Base-by-base conservation (phyloP, 92 coral and sea anemone species). In the Desmophyllum pertusum region DNA sequence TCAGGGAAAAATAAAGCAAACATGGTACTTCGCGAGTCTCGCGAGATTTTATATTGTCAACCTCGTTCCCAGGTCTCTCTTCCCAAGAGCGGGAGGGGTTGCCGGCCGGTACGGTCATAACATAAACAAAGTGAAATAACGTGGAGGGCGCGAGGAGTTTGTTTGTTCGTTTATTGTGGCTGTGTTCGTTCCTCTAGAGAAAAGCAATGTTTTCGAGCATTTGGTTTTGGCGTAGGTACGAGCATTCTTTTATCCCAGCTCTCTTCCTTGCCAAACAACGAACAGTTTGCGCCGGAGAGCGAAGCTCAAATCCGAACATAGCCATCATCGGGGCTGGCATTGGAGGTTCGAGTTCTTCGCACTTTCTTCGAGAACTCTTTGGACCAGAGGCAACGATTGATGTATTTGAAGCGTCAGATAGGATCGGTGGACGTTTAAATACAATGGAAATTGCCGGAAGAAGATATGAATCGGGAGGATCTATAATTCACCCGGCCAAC, bases 311-410 rank as follows among this genome's bases (percentile, higher is more conserved):
- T 6, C 87, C 89, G 0, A 91, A 87, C 27, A 85, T 97, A 43
- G 99, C 98, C 38, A 83, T 97, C 18, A 70, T 97, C 43, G 99
- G 99, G 17, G 81, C 91, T 21, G 99, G 99, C 0, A 91, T 97
- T 13, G 98, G 98, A 3, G 99, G 99, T 40, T 90, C 99, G 0
- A 79, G 97, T 14, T 73, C 93, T 1, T 89, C 99, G 1, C 86
- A 90, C 82, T 97, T 97, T 61, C 50, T 91, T 23, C 95, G 99
- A 10, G 76, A 97, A 59, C 83, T 92, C 74, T 91, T 97, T 66
- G 99, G 98, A 33, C 57, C 92, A 23, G 74, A 81, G 30, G 95
- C 99, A 25, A 82, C 64, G 46, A 94, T 97, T 71, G 93, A 95
- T 84, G 98, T 97, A 2, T 97, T 86, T 73, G 99, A 97, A 81